These are phyloP conservation scores for Hirtodrosophila histrioides DNA, from an alignment of 2,888 invertebrate species.

Conservation along the genomic window DNA sequence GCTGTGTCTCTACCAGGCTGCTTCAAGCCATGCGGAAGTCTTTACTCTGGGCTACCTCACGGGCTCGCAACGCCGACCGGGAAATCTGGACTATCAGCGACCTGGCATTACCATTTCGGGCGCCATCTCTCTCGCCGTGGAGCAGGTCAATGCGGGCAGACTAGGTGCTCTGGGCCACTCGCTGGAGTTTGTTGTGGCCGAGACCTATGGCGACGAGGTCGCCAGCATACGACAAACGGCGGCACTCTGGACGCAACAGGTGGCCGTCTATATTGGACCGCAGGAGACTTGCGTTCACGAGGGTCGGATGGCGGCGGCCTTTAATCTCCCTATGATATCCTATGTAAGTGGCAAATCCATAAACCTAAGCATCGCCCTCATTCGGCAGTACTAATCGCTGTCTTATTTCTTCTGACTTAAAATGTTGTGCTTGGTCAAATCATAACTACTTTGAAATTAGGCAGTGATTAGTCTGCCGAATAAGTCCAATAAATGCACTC, in stretches of 20 bases:
- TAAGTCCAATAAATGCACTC: too few relatives aligned
- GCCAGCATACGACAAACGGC: constrained; percentile 94
- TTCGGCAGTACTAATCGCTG: too few relatives aligned
- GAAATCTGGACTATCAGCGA: constrained; percentile 91
- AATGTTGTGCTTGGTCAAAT: too few relatives aligned
- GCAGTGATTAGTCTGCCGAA: too few relatives aligned
- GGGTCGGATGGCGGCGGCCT: constrained; percentile 96
- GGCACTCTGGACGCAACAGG: constrained; percentile 91
- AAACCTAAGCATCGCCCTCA: too few relatives aligned
- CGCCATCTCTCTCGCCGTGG: constrained; percentile 93
- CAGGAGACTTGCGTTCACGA: constrained; percentile 94
- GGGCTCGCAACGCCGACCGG: constrained; percentile 91
- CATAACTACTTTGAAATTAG: too few relatives aligned
- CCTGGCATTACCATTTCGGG: constrained; percentile 90
- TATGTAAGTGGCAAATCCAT: constrained; percentile 89
- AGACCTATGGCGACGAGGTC: constrained; percentile 95
- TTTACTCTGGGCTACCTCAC: constrained; percentile 94
- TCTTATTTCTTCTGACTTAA: too few relatives aligned
- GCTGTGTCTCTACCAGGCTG: constrained; percentile 20
- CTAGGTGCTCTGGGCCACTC: constrained; percentile 88
- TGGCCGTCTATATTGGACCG: constrained; percentile 95
- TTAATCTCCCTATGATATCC: constrained; percentile 97
- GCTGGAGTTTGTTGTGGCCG: constrained; percentile 92
- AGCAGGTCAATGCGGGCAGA: constrained; percentile 90
- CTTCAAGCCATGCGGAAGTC: constrained; percentile 85